Percentiles rank a stretch among this genome's conserved stretches.
These are phyloP conservation scores for Madoqua kirkii DNA, from an alignment of 2,113 vertebrate species.

Conservation along the genomic window DNA sequence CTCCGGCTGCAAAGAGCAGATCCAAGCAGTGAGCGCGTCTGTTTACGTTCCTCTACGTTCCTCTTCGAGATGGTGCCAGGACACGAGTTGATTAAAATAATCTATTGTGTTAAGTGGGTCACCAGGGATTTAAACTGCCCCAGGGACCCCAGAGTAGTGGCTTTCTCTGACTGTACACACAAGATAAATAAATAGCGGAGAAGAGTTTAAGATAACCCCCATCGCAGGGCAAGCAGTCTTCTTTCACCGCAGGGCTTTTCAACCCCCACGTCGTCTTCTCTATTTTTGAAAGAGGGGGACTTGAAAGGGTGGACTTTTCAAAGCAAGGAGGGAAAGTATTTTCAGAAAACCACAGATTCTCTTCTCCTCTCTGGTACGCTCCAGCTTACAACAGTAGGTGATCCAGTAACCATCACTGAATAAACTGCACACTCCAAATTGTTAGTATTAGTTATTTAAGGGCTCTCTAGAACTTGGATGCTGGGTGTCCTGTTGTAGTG, in stretches of 20 bases:
- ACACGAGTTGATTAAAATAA: slow-evolving; percentile 56
- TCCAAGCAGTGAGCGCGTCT: slow-evolving; percentile 26
- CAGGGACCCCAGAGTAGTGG: slow-evolving; percentile 34
- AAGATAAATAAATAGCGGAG: slow-evolving; percentile 66
- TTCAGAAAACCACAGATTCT: slow-evolving; percentile 31
- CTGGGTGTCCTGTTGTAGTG: neutral
- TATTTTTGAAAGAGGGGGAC: neutral
- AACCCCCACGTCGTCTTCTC: neutral
- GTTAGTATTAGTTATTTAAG: slow-evolving; percentile 30
- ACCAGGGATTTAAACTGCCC: slow-evolving; percentile 45
- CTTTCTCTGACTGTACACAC: slow-evolving; percentile 49
- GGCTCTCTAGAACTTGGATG: neutral
- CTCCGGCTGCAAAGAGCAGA: slow-evolving; percentile 40
- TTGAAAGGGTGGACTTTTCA: slow-evolving; percentile 26
- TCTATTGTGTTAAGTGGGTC: slow-evolving; percentile 63
- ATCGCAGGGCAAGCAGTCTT: slow-evolving; percentile 21
- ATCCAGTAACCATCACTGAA: neutral
- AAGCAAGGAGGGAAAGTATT: neutral
- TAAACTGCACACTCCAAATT: neutral
- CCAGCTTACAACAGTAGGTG: neutral
- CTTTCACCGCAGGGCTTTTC: slow-evolving; percentile 46
- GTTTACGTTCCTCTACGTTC: slow-evolving; percentile 68
- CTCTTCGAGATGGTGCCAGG: slow-evolving; percentile 53
- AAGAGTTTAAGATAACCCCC: slow-evolving; percentile 67
- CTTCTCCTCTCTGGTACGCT: neutral